Evolutionary conservation across 2,113 vertebrate genomes (phyloP), one percentile per base, ranked within the genome.

Genomic region (Epinephelus fuscoguttatus): DNA sequence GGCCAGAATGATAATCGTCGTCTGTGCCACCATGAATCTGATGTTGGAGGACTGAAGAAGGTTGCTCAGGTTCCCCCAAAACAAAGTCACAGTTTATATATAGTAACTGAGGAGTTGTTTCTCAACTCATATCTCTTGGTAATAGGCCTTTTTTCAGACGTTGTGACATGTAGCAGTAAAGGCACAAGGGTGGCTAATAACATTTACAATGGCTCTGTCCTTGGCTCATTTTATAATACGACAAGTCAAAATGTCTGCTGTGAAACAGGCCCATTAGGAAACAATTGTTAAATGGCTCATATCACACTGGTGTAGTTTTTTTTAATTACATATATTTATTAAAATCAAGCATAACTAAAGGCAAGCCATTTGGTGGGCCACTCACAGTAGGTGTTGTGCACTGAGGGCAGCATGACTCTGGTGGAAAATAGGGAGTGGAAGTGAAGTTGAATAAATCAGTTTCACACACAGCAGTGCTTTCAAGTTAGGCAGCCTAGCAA

Each of bases 1-100:
- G 71, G 81, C 84, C 82, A 78, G 60, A 80, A 71, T 84, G 76
- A 86, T 81, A 75, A 82, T 89, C 62, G 23, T 55, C 50, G 9
- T 69, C 78, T 74, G 78, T 45, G 61, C 73, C 66, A 37, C 21
- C 52, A 59, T 19, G 55, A 80, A 47, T 49, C 53, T 71, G 47
- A n/a, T 42, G 42, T 17, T 59, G n/a, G 61, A 70, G 56, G 30
- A 63, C 47, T 19, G 10, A 18, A 33, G 59, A 18, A 75, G 40
- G 50, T 37, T 68, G 60, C 71, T 49, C 17, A 71, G 64, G 21
- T 30, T 14, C 37, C 12, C 25, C 42, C 19, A 50, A 72, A 81
- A 73, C 42, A 55, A 67, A 70, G 56, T 60, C 50, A 63, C 25
- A 19, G 25, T 6, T 3, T 70, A 68, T 40, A 37, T 63, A 40